phyloP scores from a whole-genome alignment of 2,888 invertebrate genomes.

The Apantesis nais region DNA sequence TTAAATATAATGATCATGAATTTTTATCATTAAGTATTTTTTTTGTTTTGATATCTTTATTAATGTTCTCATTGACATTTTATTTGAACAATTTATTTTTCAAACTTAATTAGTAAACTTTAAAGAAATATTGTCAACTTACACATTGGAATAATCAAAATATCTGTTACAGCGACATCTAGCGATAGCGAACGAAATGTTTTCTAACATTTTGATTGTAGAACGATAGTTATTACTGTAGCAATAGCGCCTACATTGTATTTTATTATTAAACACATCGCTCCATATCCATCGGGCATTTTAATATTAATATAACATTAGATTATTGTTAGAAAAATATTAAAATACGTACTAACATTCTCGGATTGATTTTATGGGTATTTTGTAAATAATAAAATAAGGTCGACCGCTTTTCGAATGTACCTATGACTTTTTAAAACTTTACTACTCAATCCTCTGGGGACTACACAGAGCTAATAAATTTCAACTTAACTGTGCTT shows the following conservation, averaged over 20 bases:
- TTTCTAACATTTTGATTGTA: conserved; percentile 11
- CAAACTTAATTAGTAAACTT: background rate
- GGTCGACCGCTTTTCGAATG: conserved; percentile 24
- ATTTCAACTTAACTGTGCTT: conserved; percentile 16
- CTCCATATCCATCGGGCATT: conserved; percentile 42
- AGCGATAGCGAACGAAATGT: conserved; percentile 20
- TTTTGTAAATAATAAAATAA: conserved; percentile 36
- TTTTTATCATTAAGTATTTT: background rate
- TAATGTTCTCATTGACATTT: background rate
- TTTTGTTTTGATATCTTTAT: background rate
- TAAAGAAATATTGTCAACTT: background rate
- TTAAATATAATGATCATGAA: background rate
- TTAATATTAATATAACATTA: conserved; percentile 26
- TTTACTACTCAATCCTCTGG: conserved; percentile 18
- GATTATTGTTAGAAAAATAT: conserved; percentile 17
- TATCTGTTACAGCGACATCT: conserved; percentile 21
- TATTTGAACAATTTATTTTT: background rate
- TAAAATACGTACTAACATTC: conserved; percentile 16
- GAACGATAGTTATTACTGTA: background rate
- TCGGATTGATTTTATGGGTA: conserved; percentile 17
- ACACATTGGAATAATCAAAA: background rate
- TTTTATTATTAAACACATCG: conserved; percentile 15
- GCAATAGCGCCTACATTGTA: conserved; percentile 2
- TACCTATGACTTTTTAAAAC: conserved; percentile 14
- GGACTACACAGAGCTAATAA: conserved; percentile 17